Base-by-base conservation (phyloP, 2,888 invertebrate species). In the Drosophila fulvimacula region DNA sequence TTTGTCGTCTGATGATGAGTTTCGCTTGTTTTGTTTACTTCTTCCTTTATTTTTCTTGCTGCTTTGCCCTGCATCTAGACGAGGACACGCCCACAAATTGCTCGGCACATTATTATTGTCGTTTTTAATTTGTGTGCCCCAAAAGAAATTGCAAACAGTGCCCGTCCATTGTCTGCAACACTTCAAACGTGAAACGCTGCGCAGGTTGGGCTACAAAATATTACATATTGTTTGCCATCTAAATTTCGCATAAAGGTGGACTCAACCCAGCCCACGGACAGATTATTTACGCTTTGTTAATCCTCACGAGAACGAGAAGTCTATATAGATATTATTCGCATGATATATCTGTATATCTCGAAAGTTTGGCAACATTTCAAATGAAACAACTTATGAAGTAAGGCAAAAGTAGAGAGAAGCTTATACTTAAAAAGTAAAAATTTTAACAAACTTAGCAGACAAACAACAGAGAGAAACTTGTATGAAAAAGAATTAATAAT, bases 81-180 rank as follows among this genome's bases (percentile, higher is more conserved):
- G 60, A 19, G 59, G 51, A 24, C 81, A 86, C 84, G 84, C 84
- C 83, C 82, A 75, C 72, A 73, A 83, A 78, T 87, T 75, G 76
- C 70, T 70, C 64, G 81, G 79, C 74, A 66, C 86, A 81, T 82
- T 77, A 71, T 86, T 87, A 82, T 88, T 88, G 85, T 82, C 86
- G 82, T 85, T 85, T 84, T 87, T 85, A 82, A 87, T 81, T 88
- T 81, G 83, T 72, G 61, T 80, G 63, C 76, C 73, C 79, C 81
- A 53, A 78, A 71, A 67, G 78, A 70, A 70, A 79, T 83, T 73
- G 75, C 82, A 51, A 76, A 73, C 73, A 79, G 59, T 72, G 68
- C 58, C 59, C 52, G 73, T 15, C 76, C 79, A 78, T 87, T 85
- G 82, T 87, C 69, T 82, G 73, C 71, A 69, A 61, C 73, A 87